These are phyloP conservation scores for Pangasianodon hypophthalmus DNA, from an alignment of 2,113 vertebrate species.

Conservation along the genomic window DNA sequence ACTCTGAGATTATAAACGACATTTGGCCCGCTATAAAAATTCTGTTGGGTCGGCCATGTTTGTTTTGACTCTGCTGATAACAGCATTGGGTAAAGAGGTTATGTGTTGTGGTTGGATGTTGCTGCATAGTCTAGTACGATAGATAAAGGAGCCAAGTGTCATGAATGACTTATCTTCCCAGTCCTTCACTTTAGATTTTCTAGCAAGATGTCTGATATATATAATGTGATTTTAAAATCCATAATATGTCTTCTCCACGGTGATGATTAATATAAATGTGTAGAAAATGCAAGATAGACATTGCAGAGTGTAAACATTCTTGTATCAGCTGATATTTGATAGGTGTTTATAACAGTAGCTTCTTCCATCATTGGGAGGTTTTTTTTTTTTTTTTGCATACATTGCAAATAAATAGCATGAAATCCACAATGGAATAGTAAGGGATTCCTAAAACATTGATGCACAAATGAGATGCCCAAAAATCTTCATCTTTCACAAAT, in stretches of 20 bases:
- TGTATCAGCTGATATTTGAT: constrained; percentile 1
- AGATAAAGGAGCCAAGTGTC: constrained; percentile 2
- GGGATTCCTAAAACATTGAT: neutral
- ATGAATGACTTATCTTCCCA: neutral
- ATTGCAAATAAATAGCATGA: no score
- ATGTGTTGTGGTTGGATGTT: neutral
- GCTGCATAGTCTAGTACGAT: neutral
- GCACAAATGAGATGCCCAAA: no score
- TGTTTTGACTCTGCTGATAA: constrained; percentile 45
- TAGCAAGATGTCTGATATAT: neutral
- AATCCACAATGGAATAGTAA: neutral
- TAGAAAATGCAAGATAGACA: neutral
- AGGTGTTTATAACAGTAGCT: neutral
- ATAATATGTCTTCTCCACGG: neutral
- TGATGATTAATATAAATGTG: neutral
- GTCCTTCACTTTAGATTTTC: neutral
- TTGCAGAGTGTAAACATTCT: neutral
- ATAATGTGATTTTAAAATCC: neutral
- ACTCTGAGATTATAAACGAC: constrained; percentile 67
- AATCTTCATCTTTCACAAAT: neutral
- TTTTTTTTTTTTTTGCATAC: no score
- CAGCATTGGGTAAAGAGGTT: neutral
- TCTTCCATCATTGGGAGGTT: neutral
- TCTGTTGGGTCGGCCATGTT: constrained; percentile 48
- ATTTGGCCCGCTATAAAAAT: constrained; percentile 56